Evolutionary conservation across 2,888 invertebrate genomes (phyloP), one percentile per base, ranked within the genome.

Genomic region (Smittia sp.): DNA sequence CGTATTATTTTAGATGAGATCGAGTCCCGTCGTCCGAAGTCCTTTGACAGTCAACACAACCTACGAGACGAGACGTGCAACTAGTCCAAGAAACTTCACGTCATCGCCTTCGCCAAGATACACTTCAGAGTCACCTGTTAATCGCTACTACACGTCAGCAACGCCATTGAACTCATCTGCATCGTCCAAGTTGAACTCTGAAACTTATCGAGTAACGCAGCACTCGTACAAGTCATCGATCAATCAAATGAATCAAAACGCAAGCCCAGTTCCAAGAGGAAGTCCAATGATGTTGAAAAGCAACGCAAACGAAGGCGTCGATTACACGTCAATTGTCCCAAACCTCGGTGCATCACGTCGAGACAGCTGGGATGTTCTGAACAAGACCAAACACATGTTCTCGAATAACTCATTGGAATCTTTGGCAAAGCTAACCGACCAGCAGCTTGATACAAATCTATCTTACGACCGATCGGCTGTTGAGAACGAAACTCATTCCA

Each of bases 361-460:
- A 69, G 92, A 93, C 78, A 91, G 92, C 24, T 93, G 93, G 92
- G 93, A 93, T 78, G 88, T 90, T 4, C 87, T 93, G 74, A 90
- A 91, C 74, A 92, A 92, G 81, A 92, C 92, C 0, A 88, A 90
- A 78, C 89, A 91, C 75, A 86, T 91, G 81, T 83, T 91, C 65
- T 89, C 89, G 76, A 86, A 88, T 77, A 85, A 86, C 76, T 90
- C 90, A 77, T 83, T 91, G 74, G 90, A 91, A 78, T 88, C 90
- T 0, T 81, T 89, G 74, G 89, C 88, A 15, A 89, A 90, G 79
- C 81, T 89, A 77, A 88, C 90, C 0, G 88, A 90, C 76, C 83
- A 83, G 52, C 85, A 87, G 76, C 79, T 87, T 39, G 84, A 86
- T 75, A 83, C 84, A 0, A 85, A 85, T 74, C 78, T 83, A 75